A percentile compares a stretch with the other conserved stretches of the same genome.
phyloP scores from a whole-genome alignment of 2,888 invertebrate genomes.

The Sipha maydis region DNA sequence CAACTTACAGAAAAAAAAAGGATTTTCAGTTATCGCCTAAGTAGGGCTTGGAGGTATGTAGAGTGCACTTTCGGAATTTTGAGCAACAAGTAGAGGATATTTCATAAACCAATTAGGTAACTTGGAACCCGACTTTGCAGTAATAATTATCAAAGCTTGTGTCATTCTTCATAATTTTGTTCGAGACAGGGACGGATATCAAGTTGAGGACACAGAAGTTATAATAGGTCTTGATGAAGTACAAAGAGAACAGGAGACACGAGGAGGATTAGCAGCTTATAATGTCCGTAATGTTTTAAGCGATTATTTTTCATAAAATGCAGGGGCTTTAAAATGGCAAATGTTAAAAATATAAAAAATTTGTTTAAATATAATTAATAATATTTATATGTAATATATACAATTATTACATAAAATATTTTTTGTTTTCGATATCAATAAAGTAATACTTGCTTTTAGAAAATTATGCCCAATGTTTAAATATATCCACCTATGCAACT shows the following conservation, averaged over 20 bases:
- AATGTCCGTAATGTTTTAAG: slow-evolving; percentile 62
- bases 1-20: slow-evolving; percentile 62
- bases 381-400: too few relatives aligned
- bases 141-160: slow-evolving; percentile 65
- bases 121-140: slow-evolving; percentile 65
- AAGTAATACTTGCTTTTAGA: too few relatives aligned
- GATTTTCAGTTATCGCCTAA: too few relatives aligned
- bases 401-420: too few relatives aligned
- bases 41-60: slow-evolving; percentile 64
- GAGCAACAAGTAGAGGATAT: slow-evolving; percentile 67
- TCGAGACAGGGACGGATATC: slow-evolving; percentile 63
- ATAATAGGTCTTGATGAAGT: slow-evolving; percentile 63
- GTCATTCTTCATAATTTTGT: slow-evolving; percentile 64
- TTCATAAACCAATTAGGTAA: slow-evolving; percentile 66
- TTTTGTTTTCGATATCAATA: too few relatives aligned
- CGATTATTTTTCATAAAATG: slow-evolving; percentile 61
- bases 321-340: slow-evolving; percentile 61
- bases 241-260: slow-evolving; percentile 59
- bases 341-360: slow-evolving; percentile 60
- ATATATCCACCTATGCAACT: too few relatives aligned
- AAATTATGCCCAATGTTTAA: too few relatives aligned
- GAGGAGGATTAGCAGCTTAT: slow-evolving; percentile 63
- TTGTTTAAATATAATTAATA: slow-evolving; percentile 23
- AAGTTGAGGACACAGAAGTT: slow-evolving; percentile 63
- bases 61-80: too few relatives aligned